A percentile compares a stretch with the other conserved stretches of the same genome.
Evolutionary conservation across 2,888 invertebrate genomes (phyloP).

Genomic region (Pantelozetes paolii): DNA sequence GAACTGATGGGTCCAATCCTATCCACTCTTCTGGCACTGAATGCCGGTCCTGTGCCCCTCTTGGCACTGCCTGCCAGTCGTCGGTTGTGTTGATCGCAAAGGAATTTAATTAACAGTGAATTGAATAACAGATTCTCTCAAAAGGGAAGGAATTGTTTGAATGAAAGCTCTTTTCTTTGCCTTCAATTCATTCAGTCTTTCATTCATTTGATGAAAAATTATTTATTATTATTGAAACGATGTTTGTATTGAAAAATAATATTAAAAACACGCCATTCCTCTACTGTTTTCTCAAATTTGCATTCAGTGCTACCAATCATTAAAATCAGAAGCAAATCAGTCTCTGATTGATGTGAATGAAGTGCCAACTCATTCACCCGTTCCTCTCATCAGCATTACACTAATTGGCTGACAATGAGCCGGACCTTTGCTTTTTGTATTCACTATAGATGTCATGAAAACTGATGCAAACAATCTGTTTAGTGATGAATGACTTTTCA

Average conservation of each 20-base stretch:
- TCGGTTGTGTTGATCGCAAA: background rate
- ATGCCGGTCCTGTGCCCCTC: background rate
- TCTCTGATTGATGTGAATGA: background rate
- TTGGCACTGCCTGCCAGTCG: background rate
- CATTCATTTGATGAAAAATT: too few relatives aligned
- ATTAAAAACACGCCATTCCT: too few relatives aligned
- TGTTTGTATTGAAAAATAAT: too few relatives aligned
- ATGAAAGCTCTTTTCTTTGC: background rate
- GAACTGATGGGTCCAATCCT: too few relatives aligned
- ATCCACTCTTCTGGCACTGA: background rate
- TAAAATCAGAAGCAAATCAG: background rate
- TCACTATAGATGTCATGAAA: too few relatives aligned
- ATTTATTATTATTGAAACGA: too few relatives aligned
- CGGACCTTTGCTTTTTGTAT: too few relatives aligned
- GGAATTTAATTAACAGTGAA: slow-evolving; percentile 19
- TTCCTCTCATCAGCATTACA: background rate
- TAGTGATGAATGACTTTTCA: too few relatives aligned
- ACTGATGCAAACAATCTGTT: too few relatives aligned
- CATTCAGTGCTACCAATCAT: background rate
- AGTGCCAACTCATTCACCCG: background rate
- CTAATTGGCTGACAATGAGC: background rate
- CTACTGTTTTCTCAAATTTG: too few relatives aligned
- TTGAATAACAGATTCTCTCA: background rate
- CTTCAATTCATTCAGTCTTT: too few relatives aligned
- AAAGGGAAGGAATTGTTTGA: background rate